These are phyloP conservation scores for Trogon melanurus DNA, from an alignment of 2,113 vertebrate genomes.

Conservation along the genomic window DNA sequence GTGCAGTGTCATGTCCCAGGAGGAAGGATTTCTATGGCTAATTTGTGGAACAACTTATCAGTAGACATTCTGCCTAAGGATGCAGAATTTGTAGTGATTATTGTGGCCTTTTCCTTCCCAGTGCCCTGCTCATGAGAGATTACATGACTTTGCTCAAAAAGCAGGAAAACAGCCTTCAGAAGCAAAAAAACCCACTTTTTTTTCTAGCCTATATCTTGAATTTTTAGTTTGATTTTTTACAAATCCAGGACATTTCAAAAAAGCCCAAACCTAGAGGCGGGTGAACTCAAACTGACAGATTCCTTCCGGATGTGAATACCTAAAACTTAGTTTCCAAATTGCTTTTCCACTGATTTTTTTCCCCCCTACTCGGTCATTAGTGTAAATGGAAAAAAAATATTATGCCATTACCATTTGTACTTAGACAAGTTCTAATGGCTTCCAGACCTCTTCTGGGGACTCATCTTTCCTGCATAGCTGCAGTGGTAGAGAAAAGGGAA, in stretches of 20 bases:
- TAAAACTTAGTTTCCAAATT: neutral
- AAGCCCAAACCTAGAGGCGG: neutral
- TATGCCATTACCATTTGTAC: neutral
- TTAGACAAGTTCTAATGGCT: neutral
- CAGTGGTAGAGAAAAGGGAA: neutral
- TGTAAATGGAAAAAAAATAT: neutral
- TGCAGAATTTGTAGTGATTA: neutral
- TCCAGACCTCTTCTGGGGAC: neutral
- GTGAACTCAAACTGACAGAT: neutral
- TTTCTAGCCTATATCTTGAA: neutral
- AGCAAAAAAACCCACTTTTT: fast-evolving
- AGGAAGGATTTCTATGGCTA: neutral
- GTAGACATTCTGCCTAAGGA: neutral
- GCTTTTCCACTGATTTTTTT: neutral
- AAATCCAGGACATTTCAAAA: neutral
- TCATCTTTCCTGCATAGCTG: neutral
- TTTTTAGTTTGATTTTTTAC: neutral
- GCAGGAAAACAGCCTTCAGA: neutral
- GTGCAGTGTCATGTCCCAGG: neutral
- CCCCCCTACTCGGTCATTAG: neutral
- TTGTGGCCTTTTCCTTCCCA: neutral
- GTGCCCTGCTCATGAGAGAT: neutral
- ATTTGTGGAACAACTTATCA: neutral
- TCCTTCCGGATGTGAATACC: neutral
- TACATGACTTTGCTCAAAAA: neutral